Percentiles rank a stretch among this genome's conserved stretches.
Conservation (phyloP, 2,888 invertebrate genomes). For the Drosophila suboccidentalis region DNA sequence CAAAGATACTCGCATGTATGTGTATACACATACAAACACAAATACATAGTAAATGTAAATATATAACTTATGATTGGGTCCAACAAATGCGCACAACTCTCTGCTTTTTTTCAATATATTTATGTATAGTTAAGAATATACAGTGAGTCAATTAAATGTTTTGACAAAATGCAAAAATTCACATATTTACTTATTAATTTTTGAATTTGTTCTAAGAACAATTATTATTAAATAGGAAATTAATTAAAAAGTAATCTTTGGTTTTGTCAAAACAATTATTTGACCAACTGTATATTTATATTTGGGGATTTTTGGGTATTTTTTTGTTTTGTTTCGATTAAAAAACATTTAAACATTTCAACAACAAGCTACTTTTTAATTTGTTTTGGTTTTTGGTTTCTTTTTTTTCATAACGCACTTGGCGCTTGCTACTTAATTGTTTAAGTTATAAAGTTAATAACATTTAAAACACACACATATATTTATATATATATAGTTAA, state of each 20-base stretch:
- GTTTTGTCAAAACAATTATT: not conserved
- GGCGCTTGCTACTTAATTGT: conserved; percentile 47
- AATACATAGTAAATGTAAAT: conserved; percentile 5
- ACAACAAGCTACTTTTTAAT: conserved; percentile 71
- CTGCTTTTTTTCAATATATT: conserved; percentile 15
- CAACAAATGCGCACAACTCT: conserved; percentile 50
- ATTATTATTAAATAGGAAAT: not conserved
- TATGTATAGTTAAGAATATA: conserved; percentile 13
- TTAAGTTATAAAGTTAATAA: conserved; percentile 58
- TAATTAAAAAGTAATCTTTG: not conserved
- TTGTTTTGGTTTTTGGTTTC: conserved; percentile 21
- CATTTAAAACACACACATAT: conserved; percentile 77
- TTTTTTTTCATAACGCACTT: conserved; percentile 11
- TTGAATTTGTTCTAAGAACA: not conserved
- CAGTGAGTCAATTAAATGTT: not conserved
- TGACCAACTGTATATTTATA: conserved; percentile 1
- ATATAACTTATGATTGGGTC: conserved; percentile 48
- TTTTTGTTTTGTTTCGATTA: conserved; percentile 45
- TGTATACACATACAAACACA: conserved; percentile 31
- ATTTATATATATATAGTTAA: conserved; percentile 54
- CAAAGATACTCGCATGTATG: conserved; percentile 35
- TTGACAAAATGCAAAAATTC: not conserved
- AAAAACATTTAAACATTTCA: conserved; percentile 81
- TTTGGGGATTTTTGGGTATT: conserved; percentile 10
- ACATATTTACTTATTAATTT: not conserved